Percentiles rank a stretch among this genome's conserved stretches.
Evolutionary conservation across 2,113 vertebrate species (phyloP).

Genomic region (Gymnogyps californianus): DNA sequence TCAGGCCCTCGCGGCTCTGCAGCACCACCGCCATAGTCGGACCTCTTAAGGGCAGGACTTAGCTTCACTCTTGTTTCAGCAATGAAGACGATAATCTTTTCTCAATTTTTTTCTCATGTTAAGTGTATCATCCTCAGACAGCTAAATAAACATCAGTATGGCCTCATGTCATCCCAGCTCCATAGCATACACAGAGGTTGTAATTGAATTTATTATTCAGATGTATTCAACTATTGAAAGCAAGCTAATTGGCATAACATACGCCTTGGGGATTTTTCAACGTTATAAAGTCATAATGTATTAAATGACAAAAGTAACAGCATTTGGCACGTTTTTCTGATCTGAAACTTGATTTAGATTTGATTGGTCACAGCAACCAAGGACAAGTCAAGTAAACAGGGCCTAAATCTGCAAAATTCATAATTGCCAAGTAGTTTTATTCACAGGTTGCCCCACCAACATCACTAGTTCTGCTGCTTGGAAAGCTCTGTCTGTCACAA

Average conservation of each 20-base stretch:
- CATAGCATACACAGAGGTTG: not conserved
- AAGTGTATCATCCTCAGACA: not conserved
- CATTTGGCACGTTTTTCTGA: not conserved
- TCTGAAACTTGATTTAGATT: not conserved
- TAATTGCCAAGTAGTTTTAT: not conserved
- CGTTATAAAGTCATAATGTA: not conserved
- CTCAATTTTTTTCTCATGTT: not conserved
- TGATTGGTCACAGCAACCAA: not conserved
- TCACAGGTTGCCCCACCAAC: not conserved
- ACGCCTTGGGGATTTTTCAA: not conserved
- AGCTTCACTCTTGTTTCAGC: not conserved
- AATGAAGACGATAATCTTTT: accelerated
- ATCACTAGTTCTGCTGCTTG: not conserved
- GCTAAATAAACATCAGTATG: not conserved
- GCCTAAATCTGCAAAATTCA: not conserved
- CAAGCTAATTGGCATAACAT: not conserved
- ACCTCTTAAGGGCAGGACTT: not conserved
- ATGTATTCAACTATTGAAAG: not conserved
- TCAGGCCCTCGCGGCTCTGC: not conserved
- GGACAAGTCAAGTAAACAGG: not conserved
- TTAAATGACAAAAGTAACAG: not conserved
- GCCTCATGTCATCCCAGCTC: not conserved
- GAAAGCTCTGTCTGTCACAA: not conserved
- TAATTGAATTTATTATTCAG: slow-evolving; percentile 11
- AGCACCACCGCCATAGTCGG: not conserved